Percentiles rank a stretch among this genome's conserved stretches.
phyloP scores from a whole-genome alignment of 2,888 invertebrate species.

The Lasioglossum calceatum region DNA sequence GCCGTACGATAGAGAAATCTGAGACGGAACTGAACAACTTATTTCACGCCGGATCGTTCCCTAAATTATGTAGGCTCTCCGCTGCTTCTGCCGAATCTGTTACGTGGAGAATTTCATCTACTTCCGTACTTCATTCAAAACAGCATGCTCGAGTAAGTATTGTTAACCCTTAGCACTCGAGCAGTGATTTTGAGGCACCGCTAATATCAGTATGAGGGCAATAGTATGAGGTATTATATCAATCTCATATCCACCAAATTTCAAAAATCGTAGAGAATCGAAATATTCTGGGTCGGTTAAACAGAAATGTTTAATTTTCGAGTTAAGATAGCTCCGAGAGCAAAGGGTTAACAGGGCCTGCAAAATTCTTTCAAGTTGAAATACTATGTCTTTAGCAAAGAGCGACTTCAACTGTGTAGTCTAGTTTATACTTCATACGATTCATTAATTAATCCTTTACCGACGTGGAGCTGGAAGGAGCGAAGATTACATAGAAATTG shows the following conservation, averaged over 20 bases:
- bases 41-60: neutral
- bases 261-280: no score
- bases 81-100: neutral
- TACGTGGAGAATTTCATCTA: neutral
- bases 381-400: no score
- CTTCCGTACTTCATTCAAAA: neutral
- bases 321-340: no score
- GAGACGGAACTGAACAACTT: neutral
- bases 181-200: no score
- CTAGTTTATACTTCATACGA: neutral
- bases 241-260: no score
- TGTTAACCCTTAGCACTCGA: neutral
- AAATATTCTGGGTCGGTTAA: no score
- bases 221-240: no score
- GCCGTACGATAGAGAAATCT: neutral
- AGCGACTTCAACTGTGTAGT: no score
- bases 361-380: neutral
- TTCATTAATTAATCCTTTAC: neutral
- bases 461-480: no score
- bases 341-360: neutral
- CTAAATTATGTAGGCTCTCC: neutral
- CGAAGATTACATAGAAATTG: no score
- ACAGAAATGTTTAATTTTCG: no score
- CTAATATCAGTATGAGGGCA: no score
- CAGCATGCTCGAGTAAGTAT: neutral